A percentile compares a stretch with the other conserved stretches of the same genome.
These are phyloP conservation scores for Acipenser oxyrinchus DNA, from an alignment of 2,797 vertebrate genomes.

Conservation along the genomic window DNA sequence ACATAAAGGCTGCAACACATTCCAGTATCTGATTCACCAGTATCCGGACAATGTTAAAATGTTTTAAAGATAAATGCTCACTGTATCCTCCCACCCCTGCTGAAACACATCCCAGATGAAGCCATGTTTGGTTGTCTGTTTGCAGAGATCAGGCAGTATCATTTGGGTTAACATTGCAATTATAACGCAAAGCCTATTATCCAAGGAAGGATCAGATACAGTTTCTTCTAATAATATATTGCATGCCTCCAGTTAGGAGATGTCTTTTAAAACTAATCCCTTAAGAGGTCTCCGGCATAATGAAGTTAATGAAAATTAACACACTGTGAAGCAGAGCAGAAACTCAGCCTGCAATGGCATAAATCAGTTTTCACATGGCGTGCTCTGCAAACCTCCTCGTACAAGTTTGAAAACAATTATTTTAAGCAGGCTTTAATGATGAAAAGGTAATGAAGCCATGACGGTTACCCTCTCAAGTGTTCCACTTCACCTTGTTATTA, in stretches of 20 bases:
- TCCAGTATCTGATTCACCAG: too few species aligned
- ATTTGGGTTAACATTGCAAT: constrained; percentile 67
- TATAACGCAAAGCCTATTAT: constrained; percentile 68
- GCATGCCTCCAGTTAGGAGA: constrained; percentile 59
- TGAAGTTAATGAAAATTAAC: constrained; percentile 74
- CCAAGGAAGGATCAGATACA: constrained; percentile 64
- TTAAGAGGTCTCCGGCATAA: constrained; percentile 63
- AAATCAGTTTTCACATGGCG: constrained; percentile 47
- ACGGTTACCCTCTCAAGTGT: constrained; percentile 40
- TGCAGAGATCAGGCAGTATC: constrained; percentile 67
- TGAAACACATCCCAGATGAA: constrained; percentile 54
- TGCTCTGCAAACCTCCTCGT: constrained; percentile 44
- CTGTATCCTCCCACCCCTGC: constrained; percentile 19
- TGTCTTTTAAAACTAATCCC: constrained; percentile 69
- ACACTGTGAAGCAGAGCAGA: constrained; percentile 49
- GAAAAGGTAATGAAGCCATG: constrained; percentile 45
- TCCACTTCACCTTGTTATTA: constrained; percentile 51
- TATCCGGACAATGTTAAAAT: constrained; percentile 16
- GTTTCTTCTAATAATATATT: constrained; percentile 59
- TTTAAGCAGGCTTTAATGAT: constrained; percentile 57
- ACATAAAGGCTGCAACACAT: too few species aligned
- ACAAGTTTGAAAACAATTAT: constrained; percentile 59
- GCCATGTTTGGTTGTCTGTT: constrained; percentile 47
- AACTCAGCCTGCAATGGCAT: constrained; percentile 43
- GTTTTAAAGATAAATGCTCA: too few species aligned